Evolutionary conservation across 2,888 invertebrate species (phyloP), one percentile per base, ranked within the genome.

Genomic region (Cerastis rubricosa): DNA sequence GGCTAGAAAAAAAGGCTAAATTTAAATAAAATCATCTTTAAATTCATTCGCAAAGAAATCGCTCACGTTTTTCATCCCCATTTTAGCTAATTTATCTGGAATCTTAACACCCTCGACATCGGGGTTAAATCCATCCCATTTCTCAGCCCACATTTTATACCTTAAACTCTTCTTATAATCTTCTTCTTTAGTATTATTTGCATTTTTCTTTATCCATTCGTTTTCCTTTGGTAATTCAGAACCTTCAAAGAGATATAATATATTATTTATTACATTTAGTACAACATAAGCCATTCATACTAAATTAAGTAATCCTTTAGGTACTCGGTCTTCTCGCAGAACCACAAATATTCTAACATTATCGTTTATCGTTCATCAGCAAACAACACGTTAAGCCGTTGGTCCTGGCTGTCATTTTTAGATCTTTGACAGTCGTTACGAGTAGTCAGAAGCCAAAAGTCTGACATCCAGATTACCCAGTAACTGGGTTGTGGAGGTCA

Each of bases 151-250:
- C 63, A 7, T 71, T 0, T 59, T 68, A 8, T 75, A 80, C 2
- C 80, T 71, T 11, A 80, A 40, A 0, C n/a, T 68, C 8, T 71
- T 79, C 7, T 80, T 80, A 8, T 68, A 80, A 0, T 64, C 68
- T 0, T 54, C 59, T 11, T 79, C 76, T 6, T 67, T n/a, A 0
- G 57, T 29, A 0, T 12, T 19, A n/a, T 35, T 35, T 7, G 0
- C 12, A 19, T 47, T 17, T 25, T 43, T 64, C n/a, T 43, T 64
- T 17, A 43, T 4, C 64, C 64, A 64, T 7, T 8, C 64, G 43
- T 64, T n/a, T 3, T 43, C 43, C 43, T 64, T 64, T n/a, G 64
- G 8, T 8, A 43, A 12, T 22, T 22, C 22, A 12, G 12, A n/a
- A 43, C 43, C 64, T 64, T 43, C 2, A 64, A 64, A 43, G 14